These are phyloP conservation scores for Agonum fuliginosum DNA, from an alignment of 2,888 invertebrate species.

Conservation along the genomic window DNA sequence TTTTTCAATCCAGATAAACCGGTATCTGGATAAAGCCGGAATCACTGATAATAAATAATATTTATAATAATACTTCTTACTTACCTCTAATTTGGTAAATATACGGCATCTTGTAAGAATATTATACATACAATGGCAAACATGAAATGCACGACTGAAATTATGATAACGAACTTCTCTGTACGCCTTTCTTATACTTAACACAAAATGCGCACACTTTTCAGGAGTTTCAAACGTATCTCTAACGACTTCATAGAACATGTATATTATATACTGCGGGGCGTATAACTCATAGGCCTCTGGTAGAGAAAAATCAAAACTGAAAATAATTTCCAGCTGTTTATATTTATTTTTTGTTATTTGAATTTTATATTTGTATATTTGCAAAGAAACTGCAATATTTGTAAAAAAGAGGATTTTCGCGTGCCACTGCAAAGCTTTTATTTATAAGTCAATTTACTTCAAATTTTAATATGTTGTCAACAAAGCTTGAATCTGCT, in stretches of 20 bases:
- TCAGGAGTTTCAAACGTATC: conserved; percentile 67
- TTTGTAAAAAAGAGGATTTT: too few relatives aligned
- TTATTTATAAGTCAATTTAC: not conserved
- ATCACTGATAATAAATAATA: too few relatives aligned
- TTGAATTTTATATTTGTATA: too few relatives aligned
- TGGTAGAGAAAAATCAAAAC: conserved; percentile 77
- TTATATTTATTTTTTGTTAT: too few relatives aligned
- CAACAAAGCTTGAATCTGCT: too few relatives aligned
- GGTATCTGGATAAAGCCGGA: too few relatives aligned
- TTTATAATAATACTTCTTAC: too few relatives aligned
- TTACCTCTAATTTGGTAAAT: conserved; percentile 74
- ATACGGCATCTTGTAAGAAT: conserved; percentile 73
- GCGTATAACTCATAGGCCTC: conserved; percentile 74
- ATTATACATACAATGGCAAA: conserved; percentile 78
- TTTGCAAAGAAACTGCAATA: too few relatives aligned
- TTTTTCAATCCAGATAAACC: too few relatives aligned
- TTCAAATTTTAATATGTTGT: too few relatives aligned
- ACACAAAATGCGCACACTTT: conserved; percentile 72
- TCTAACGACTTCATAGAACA: conserved; percentile 74
- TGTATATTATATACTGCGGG: conserved; percentile 74
- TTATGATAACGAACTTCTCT: conserved; percentile 78
- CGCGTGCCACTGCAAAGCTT: too few relatives aligned
- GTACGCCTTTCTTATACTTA: conserved; percentile 74
- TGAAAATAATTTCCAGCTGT: conserved; percentile 65
- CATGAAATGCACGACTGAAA: conserved; percentile 79